Percentiles rank a stretch among this genome's conserved stretches.
Evolutionary conservation across 2,888 invertebrate genomes (phyloP).

Genomic region (Cephus pulcher): DNA sequence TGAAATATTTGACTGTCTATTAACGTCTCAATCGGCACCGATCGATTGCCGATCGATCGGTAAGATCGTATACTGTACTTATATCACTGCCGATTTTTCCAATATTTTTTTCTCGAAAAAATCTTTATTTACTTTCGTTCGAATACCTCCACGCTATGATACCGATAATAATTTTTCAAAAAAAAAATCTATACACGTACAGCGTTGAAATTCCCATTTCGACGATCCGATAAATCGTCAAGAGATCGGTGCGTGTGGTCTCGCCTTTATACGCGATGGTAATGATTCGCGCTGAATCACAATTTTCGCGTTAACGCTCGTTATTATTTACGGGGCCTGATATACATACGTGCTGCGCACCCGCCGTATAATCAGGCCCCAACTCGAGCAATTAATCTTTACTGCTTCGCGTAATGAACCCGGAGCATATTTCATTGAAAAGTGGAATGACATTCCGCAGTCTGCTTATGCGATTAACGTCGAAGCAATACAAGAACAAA

Average conservation of each 20-base stretch:
- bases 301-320: constrained; percentile 12
- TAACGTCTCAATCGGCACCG: constrained; percentile 28
- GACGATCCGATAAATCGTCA: background rate
- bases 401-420: constrained; percentile 20
- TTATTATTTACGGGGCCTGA: constrained; percentile 32
- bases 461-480: too few relatives aligned
- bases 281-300: constrained; percentile 16
- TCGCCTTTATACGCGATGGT: background rate
- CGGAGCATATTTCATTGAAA: constrained; percentile 21
- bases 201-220: background rate
- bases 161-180: too few relatives aligned
- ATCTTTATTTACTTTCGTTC: too few relatives aligned
- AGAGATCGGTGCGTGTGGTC: constrained; percentile 19
- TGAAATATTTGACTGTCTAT: constrained; percentile 18
- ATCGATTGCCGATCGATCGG: too few relatives aligned
- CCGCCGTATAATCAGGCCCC: constrained; percentile 23
- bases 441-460: constrained; percentile 9
- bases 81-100: too few relatives aligned
- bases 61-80: too few relatives aligned
- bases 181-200: too few relatives aligned
- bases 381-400: constrained; percentile 28
- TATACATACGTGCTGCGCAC: constrained; percentile 11
- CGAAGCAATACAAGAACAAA: too few relatives aligned
- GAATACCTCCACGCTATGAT: too few relatives aligned
- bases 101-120: too few relatives aligned